Evolutionary conservation across 2,888 invertebrate species (phyloP).

Genomic region (Apamea epomidion): DNA sequence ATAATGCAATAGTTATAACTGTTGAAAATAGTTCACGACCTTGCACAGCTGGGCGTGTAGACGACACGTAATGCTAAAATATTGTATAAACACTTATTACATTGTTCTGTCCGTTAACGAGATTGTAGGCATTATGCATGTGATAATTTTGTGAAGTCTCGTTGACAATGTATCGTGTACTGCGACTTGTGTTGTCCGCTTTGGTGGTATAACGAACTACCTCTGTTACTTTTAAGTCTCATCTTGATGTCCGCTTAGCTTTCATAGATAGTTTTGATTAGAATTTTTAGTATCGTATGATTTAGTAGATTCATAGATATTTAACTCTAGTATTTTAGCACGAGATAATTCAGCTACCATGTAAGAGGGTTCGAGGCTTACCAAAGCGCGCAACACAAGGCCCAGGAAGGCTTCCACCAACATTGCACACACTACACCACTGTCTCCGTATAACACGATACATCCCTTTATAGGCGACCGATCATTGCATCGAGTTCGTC

Average conservation of each 20-base stretch:
- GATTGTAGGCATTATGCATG: conserved; percentile 81
- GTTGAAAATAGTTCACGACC: conserved; percentile 80
- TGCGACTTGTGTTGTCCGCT: conserved; percentile 70
- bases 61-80: conserved; percentile 78
- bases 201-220: conserved; percentile 67
- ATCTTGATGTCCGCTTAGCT: conserved; percentile 52
- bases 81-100: conserved; percentile 72
- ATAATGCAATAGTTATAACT: conserved; percentile 75
- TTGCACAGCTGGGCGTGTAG: conserved; percentile 85
- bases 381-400: conserved; percentile 73
- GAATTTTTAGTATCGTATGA: conserved; percentile 46
- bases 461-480: conserved; percentile 89
- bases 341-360: conserved; percentile 18
- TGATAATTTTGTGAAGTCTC: conserved; percentile 79
- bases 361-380: conserved; percentile 44
- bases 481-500: conserved; percentile 89
- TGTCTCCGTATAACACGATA: conserved; percentile 81
- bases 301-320: conserved; percentile 48
- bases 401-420: conserved; percentile 72
- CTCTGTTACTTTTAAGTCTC: conserved; percentile 34
- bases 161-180: conserved; percentile 67
- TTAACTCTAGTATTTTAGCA: conserved; percentile 51
- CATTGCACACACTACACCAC: conserved; percentile 75
- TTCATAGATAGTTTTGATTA: conserved; percentile 56
- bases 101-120: conserved; percentile 77